Evolutionary conservation across 2,797 vertebrate species (phyloP).

Genomic region (Anolis apletophallus): DNA sequence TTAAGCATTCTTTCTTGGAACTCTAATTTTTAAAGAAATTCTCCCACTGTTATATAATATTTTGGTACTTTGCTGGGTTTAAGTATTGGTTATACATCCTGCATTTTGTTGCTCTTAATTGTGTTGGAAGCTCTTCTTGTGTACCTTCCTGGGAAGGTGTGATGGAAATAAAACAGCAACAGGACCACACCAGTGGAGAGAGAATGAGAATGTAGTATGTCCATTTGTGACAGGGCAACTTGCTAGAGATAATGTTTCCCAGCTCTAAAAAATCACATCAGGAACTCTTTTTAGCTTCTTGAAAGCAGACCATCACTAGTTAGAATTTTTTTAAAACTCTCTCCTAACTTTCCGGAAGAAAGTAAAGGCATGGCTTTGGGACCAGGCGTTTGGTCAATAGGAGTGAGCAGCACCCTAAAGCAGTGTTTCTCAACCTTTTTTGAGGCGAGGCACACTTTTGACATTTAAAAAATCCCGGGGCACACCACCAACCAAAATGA

Average conservation of each 20-base stretch:
- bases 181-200: background rate
- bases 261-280: background rate
- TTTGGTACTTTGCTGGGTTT: background rate
- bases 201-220: background rate
- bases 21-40: background rate
- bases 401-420: no score
- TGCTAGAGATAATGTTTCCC: background rate
- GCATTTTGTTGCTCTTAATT: background rate
- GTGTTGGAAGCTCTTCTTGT: background rate
- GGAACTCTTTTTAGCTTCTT: background rate
- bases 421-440: no score
- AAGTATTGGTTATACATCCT: background rate
- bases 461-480: no score
- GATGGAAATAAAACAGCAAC: no score
- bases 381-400: no score
- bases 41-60: background rate
- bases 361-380: no score
- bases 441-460: no score
- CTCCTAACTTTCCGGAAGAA: no score
- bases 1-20: background rate
- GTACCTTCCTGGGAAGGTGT: background rate
- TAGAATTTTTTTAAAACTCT: no score
- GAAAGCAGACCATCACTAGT: background rate
- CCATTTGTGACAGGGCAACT: background rate
- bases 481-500: no score